Percentiles rank a stretch among this genome's conserved stretches.
Evolutionary conservation across 2,888 invertebrate genomes (phyloP).

Genomic region (Cantharis rustica): DNA sequence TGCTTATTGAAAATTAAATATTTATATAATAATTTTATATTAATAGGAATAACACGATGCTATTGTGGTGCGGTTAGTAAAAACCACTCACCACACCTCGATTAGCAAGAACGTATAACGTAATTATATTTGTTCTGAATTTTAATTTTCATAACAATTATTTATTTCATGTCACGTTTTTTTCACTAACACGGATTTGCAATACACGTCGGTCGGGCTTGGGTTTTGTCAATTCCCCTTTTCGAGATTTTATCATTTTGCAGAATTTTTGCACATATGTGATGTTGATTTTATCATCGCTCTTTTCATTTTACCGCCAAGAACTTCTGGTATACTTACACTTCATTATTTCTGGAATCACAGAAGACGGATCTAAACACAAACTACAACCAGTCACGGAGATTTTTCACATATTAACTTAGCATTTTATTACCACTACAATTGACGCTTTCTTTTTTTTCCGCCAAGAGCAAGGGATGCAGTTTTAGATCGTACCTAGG

Average conservation of each 20-base stretch:
- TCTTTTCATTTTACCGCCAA: neutral
- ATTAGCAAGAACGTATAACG: constrained; percentile 21
- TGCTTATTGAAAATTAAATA: neutral
- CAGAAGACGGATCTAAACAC: neutral
- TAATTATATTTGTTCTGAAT: constrained; percentile 25
- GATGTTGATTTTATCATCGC: neutral
- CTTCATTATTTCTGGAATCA: neutral
- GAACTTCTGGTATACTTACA: neutral
- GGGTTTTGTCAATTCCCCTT: neutral
- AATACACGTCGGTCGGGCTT: neutral
- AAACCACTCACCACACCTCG: constrained; percentile 22
- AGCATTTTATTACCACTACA: no score
- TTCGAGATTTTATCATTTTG: neutral
- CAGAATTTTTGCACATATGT: neutral
- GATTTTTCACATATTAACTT: no score
- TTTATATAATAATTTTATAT: constrained; percentile 22
- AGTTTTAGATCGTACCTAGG: no score
- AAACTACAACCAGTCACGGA: neutral
- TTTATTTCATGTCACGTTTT: constrained; percentile 10
- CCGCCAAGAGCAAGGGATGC: no score
- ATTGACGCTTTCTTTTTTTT: no score
- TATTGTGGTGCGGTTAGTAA: constrained; percentile 25
- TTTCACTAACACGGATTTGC: neutral
- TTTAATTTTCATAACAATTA: constrained; percentile 13
- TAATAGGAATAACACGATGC: constrained; percentile 20